These are phyloP conservation scores for Eciton burchellii DNA, from an alignment of 1,140 invertebrate genomes.

Conservation along the genomic window DNA sequence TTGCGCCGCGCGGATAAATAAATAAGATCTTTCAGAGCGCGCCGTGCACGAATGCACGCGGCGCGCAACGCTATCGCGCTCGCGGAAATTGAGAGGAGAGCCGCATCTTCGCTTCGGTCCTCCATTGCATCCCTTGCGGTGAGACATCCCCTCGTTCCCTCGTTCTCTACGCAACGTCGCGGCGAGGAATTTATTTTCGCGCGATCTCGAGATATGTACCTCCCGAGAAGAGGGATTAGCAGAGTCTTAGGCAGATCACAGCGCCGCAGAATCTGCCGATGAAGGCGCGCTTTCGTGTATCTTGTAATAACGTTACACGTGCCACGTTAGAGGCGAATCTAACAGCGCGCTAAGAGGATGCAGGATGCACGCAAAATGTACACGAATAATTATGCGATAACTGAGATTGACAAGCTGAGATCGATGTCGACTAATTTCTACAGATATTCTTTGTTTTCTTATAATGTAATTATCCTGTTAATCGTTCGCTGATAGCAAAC, in stretches of 20 bases:
- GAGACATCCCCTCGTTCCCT: too few relatives aligned
- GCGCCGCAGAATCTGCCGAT: slow-evolving; percentile 26
- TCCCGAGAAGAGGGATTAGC: slow-evolving; percentile 42
- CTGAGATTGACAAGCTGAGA: neutral
- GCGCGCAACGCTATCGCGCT: slow-evolving; percentile 22
- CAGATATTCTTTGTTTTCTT: neutral
- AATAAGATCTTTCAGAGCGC: slow-evolving; percentile 68
- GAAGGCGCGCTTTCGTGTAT: slow-evolving; percentile 27
- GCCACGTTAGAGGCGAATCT: neutral
- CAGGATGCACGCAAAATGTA: neutral
- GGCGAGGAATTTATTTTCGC: slow-evolving; percentile 46
- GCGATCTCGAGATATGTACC: slow-evolving; percentile 27
- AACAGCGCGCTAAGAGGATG: neutral
- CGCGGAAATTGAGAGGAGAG: slow-evolving; percentile 53
- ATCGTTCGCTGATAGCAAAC: neutral
- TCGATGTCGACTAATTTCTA: neutral
- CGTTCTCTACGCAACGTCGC: neutral
- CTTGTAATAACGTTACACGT: slow-evolving; percentile 13
- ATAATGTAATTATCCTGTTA: too few relatives aligned
- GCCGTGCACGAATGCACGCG: neutral
- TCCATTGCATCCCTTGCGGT: neutral
- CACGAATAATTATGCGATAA: neutral
- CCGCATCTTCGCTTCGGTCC: neutral
- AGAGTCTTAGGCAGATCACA: slow-evolving; percentile 27
- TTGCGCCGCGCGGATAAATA: slow-evolving; percentile 67